phyloP scores from a whole-genome alignment of 2,797 vertebrate species.

The Neostethus bicornis region DNA sequence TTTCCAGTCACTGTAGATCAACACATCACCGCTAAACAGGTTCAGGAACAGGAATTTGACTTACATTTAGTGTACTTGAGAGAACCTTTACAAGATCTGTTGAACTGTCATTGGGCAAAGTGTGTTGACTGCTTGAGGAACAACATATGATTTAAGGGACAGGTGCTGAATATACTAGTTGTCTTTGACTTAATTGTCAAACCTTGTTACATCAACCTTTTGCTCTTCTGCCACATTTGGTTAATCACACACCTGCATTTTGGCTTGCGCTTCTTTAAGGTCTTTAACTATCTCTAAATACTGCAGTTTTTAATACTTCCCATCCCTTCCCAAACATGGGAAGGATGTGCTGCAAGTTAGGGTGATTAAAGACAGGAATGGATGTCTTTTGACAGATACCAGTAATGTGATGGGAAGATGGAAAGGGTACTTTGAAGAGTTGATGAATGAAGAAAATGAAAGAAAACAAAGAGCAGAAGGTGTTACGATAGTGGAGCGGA shows the following conservation, averaged over 20 bases:
- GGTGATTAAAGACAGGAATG: too few relatives aligned
- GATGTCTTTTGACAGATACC: too few relatives aligned
- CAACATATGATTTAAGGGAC: too few relatives aligned
- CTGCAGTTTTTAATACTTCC: too few relatives aligned
- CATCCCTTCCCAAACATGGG: too few relatives aligned
- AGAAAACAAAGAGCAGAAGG: too few relatives aligned
- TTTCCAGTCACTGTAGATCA: slow-evolving; percentile 38
- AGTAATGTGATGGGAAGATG: too few relatives aligned
- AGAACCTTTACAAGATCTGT: slow-evolving; percentile 30
- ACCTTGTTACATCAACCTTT: background rate
- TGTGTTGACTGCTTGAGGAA: background rate
- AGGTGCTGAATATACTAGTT: background rate
- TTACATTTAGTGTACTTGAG: slow-evolving; percentile 20
- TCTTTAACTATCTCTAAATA: slow-evolving; percentile 26
- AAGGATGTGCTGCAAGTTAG: too few relatives aligned
- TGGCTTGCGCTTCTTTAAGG: slow-evolving; percentile 23
- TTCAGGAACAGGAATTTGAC: slow-evolving; percentile 33
- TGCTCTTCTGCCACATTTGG: background rate
- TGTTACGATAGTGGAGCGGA: too few relatives aligned
- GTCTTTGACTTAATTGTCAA: background rate
- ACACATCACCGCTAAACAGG: slow-evolving; percentile 37
- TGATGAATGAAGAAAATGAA: too few relatives aligned
- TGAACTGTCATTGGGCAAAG: slow-evolving; percentile 16
- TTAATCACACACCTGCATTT: slow-evolving; percentile 35
- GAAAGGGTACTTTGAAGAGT: too few relatives aligned